Percentiles rank a stretch among this genome's conserved stretches.
These are phyloP conservation scores for Leucopsar rothschildi DNA, from an alignment of 2,113 vertebrate species.

Conservation along the genomic window DNA sequence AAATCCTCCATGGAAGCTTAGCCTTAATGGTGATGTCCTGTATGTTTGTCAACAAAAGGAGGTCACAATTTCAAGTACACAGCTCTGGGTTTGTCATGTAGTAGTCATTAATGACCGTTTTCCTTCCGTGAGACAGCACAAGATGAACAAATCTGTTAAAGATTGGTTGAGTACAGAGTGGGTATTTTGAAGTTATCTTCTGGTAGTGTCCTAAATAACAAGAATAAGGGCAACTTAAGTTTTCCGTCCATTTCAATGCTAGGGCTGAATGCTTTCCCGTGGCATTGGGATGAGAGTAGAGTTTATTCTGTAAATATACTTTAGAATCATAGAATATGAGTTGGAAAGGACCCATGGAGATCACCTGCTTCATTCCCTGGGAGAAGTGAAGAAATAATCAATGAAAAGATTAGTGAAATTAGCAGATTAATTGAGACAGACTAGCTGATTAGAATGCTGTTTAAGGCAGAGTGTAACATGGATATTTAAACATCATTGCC, in stretches of 20 bases:
- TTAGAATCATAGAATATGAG: neutral
- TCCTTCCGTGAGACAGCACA: neutral
- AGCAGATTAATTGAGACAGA: neutral
- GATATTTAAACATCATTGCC: neutral
- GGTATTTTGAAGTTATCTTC: neutral
- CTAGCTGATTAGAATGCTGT: neutral
- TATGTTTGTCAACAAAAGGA: neutral
- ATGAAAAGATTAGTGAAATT: no score
- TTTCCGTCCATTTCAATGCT: neutral
- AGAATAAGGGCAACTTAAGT: neutral
- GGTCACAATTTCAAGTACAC: neutral
- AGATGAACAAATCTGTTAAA: neutral
- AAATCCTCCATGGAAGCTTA: neutral
- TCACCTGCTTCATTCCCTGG: neutral
- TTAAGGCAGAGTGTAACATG: neutral
- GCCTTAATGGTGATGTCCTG: neutral
- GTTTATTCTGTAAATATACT: neutral
- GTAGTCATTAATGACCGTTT: neutral
- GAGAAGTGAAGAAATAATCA: neutral
- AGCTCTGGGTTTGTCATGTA: neutral
- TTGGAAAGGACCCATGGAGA: neutral
- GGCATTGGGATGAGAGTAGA: neutral
- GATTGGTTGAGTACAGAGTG: neutral
- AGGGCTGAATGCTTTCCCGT: neutral
- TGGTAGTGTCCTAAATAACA: neutral